Base-by-base conservation (phyloP, 1,140 invertebrate species). In the Sycophila sp. region DNA sequence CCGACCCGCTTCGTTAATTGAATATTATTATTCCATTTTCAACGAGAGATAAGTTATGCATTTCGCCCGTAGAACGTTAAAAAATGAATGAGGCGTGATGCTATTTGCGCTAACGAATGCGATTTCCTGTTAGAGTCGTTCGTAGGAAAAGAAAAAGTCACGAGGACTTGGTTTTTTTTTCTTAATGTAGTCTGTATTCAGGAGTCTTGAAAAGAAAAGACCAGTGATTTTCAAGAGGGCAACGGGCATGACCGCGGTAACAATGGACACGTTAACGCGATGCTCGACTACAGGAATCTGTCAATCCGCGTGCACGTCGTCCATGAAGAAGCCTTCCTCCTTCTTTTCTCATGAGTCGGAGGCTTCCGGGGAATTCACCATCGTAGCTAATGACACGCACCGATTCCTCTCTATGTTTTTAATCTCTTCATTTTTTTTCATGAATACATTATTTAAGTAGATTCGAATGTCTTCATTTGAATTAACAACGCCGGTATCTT, bases 341-440 rank as follows among this genome's bases (percentile, higher is more conserved):
- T 68, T 75, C 71, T 47, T 45, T 47, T 62, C 64, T 38, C 42
- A 30, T 42, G 55, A 36, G 24, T 4, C 5, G 63, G 68, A 71
- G 66, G 77, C 80, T 83, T 81, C 83, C 83, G 80, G 81, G 78
- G 74, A 69, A 62, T 77, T 72, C 75, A 74, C 75, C 76, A 79
- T 81, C 78, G 76, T 71, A 73, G 78, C 82, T 85, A 86, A 85
- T 85, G 83, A 85, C 82, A 85, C 80, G 82, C 84, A 83, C 80
- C 79, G 78, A 75, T 71, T 81, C 76, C 76, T 75, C 70, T 56
- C 60, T 71, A 72, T 70, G 62, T 70, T 64, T 68, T 60, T 42
- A 53, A 45, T 1, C n/a, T 59, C 30, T 32, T 69, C 42, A 24
- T 56, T 45, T 11, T 28, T 28, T 59, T 63, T 62, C 13, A 28